Evolutionary conservation across 2,888 invertebrate genomes (phyloP).

Genomic region (Penaeus monodon): DNA sequence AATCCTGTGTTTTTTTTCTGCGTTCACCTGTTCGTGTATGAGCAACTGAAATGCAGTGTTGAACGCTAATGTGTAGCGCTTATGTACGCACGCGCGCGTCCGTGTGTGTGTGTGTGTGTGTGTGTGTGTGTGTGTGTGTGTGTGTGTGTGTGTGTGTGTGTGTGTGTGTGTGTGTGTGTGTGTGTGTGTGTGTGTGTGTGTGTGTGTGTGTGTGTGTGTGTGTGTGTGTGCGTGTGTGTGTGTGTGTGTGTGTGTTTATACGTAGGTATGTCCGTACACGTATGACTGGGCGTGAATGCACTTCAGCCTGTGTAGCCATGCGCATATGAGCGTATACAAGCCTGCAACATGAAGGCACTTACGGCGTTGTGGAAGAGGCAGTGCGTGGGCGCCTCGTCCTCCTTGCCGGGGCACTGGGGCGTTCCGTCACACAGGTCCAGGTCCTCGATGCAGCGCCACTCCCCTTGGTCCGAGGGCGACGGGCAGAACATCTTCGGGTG

Average conservation of each 20-base stretch:
- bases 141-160: conserved; percentile 15
- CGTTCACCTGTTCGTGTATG: no score
- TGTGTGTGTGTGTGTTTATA: not conserved
- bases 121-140: not conserved
- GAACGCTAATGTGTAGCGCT: no score
- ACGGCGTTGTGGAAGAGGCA: conserved; percentile 62
- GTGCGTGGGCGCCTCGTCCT: conserved; percentile 58
- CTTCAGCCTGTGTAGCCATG: not conserved
- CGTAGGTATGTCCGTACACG: not conserved
- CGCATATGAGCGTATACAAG: not conserved
- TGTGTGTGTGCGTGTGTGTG: not conserved
- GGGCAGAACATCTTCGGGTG: conserved; percentile 50
- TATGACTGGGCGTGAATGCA: not conserved
- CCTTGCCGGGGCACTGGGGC: conserved; percentile 53
- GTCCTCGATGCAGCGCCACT: conserved; percentile 52
- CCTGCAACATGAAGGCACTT: not conserved
- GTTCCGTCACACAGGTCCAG: conserved; percentile 54
- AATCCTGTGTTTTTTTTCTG: no score
- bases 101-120: no score
- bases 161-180: conserved; percentile 8
- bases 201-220: not conserved
- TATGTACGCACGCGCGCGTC: no score
- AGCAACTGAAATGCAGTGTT: no score
- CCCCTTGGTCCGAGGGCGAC: conserved; percentile 27
- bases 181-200: conserved; percentile 4